A percentile compares a stretch with the other conserved stretches of the same genome.
These are phyloP conservation scores for Romanogobio albipinnatus DNA, from an alignment of 2,113 vertebrate genomes.

Conservation along the genomic window DNA sequence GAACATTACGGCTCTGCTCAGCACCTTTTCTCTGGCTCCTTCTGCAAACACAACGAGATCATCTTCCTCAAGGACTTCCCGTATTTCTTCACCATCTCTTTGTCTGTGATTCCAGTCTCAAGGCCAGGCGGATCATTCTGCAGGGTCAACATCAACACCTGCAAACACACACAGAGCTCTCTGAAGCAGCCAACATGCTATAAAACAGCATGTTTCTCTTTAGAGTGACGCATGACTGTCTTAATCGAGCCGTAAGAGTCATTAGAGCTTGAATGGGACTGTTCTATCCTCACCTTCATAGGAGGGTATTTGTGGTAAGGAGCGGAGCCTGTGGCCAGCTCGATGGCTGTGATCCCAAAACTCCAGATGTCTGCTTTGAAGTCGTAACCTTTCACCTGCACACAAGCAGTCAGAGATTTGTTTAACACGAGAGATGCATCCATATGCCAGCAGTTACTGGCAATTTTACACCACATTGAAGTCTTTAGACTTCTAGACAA, in stretches of 20 bases:
- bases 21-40: slow-evolving; percentile 97
- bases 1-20: background rate
- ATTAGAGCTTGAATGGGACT: background rate
- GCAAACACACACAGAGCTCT: slow-evolving; percentile 52
- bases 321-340: slow-evolving; percentile 94
- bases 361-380: slow-evolving; percentile 99
- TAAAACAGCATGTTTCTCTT: background rate
- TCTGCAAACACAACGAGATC: slow-evolving; percentile 95
- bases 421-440: background rate
- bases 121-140: slow-evolving; percentile 96
- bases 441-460: background rate
- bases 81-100: slow-evolving; percentile 98
- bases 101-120: slow-evolving; percentile 97
- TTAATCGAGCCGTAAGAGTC: background rate
- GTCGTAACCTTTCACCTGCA: slow-evolving; percentile 94
- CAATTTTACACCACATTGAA: background rate
- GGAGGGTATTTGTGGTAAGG: slow-evolving; percentile 99
- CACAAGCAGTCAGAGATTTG: slow-evolving; percentile 9
- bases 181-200: background rate
- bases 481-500: background rate
- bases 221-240: background rate
- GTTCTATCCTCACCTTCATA: slow-evolving; percentile 84
- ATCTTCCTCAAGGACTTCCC: slow-evolving; percentile 99
- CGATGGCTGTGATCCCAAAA: slow-evolving; percentile 98
- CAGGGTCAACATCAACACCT: slow-evolving; percentile 98